Evolutionary conservation across 2,797 vertebrate species (phyloP).

Genomic region (Chrysolophus pictus): DNA sequence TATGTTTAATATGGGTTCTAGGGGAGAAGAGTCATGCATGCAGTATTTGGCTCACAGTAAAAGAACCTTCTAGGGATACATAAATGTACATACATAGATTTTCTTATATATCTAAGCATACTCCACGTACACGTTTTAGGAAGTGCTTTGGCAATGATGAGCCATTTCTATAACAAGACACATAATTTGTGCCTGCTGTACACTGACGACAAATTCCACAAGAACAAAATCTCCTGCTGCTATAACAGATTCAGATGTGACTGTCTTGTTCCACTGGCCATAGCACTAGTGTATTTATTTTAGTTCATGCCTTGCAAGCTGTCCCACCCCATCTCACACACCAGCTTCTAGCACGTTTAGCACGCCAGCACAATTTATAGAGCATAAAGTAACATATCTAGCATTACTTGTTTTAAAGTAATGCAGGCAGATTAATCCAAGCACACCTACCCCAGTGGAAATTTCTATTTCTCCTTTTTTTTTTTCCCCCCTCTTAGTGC

Average conservation of each 20-base stretch:
- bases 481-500: fast-evolving
- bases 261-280: background rate
- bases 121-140: background rate
- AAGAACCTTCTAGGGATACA: background rate
- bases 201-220: background rate
- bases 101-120: background rate
- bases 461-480: background rate
- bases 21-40: background rate
- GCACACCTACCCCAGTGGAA: background rate
- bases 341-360: background rate
- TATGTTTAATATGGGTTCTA: background rate
- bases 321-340: background rate
- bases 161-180: background rate
- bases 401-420: constrained; percentile 70
- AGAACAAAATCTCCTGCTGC: background rate
- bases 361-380: background rate
- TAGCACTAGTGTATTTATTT: constrained; percentile 1
- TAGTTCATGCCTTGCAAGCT: background rate
- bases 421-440: background rate
- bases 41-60: background rate
- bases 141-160: background rate
- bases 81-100: background rate
- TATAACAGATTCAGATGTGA: background rate
- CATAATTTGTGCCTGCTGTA: background rate
- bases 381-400: background rate